Percentiles rank a stretch among this genome's conserved stretches.
Evolutionary conservation across 2,888 invertebrate species (phyloP).

Genomic region (Spodoptera picta): DNA sequence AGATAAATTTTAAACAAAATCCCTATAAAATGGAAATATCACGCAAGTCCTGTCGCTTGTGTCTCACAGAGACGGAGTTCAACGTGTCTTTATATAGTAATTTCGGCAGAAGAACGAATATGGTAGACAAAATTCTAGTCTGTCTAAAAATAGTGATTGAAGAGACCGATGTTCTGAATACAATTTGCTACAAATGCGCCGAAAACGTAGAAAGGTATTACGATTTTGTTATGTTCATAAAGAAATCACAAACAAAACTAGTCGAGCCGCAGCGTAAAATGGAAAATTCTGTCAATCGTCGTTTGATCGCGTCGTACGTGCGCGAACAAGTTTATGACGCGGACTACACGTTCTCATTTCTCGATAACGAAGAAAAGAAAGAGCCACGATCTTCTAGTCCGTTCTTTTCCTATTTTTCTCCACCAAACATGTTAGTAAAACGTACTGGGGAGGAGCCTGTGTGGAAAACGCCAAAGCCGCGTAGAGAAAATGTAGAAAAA

Average conservation of each 20-base stretch:
- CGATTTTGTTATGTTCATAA: slow-evolving; percentile 73
- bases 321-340: slow-evolving; percentile 76
- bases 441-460: slow-evolving; percentile 59
- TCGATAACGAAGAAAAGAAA: slow-evolving; percentile 72
- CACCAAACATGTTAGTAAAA: slow-evolving; percentile 66
- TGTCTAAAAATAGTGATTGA: slow-evolving; percentile 78
- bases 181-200: slow-evolving; percentile 80
- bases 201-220: slow-evolving; percentile 78
- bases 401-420: slow-evolving; percentile 81
- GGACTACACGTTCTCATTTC: slow-evolving; percentile 80
- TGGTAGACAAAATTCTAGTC: slow-evolving; percentile 77
- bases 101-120: slow-evolving; percentile 72
- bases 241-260: slow-evolving; percentile 72
- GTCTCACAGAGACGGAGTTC: slow-evolving; percentile 78
- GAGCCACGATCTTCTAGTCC: slow-evolving; percentile 75
- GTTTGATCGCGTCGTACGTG: slow-evolving; percentile 74
- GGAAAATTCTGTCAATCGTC: slow-evolving; percentile 62
- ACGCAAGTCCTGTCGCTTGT: slow-evolving; percentile 76
- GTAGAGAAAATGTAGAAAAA: slow-evolving; percentile 55
- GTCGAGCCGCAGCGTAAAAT: slow-evolving; percentile 58
- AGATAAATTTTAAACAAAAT: slow-evolving; percentile 13
- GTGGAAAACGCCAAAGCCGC: slow-evolving; percentile 73
- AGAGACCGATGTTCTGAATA: slow-evolving; percentile 72
- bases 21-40: slow-evolving; percentile 73
- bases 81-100: slow-evolving; percentile 76